Conservation (phyloP, 2,113 vertebrate species). For the Ctenodactylus gundi region DNA sequence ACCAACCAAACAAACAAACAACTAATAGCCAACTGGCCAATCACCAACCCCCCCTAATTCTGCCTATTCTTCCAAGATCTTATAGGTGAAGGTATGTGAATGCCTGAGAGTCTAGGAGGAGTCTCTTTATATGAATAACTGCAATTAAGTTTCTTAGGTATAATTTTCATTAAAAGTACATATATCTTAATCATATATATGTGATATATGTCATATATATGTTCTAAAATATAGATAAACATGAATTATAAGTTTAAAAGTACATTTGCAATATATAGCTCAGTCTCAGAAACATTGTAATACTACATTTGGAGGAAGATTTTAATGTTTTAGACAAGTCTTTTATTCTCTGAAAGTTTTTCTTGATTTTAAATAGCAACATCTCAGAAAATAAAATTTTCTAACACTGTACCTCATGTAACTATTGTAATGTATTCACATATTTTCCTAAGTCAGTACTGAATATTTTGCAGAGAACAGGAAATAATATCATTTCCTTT, state of each 20-base stretch:
- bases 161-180: neutral
- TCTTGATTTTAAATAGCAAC: neutral
- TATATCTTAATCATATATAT: too few relatives aligned
- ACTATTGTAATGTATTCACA: neutral
- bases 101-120: neutral
- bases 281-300: neutral
- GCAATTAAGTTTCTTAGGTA: neutral
- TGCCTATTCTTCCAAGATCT: neutral
- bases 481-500: neutral
- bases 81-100: neutral
- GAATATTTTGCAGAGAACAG: neutral
- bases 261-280: neutral
- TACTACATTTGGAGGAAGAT: neutral
- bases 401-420: neutral
- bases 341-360: neutral
- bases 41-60: neutral
- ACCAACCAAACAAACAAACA: neutral
- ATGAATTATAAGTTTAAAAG: neutral
- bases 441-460: neutral
- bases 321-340: neutral
- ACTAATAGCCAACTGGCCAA: neutral
- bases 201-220: too few relatives aligned
- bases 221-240: neutral
- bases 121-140: neutral
- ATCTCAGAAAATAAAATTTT: neutral